phyloP scores from a whole-genome alignment of 1,140 invertebrate genomes.

The Heliconius nattereri region DNA sequence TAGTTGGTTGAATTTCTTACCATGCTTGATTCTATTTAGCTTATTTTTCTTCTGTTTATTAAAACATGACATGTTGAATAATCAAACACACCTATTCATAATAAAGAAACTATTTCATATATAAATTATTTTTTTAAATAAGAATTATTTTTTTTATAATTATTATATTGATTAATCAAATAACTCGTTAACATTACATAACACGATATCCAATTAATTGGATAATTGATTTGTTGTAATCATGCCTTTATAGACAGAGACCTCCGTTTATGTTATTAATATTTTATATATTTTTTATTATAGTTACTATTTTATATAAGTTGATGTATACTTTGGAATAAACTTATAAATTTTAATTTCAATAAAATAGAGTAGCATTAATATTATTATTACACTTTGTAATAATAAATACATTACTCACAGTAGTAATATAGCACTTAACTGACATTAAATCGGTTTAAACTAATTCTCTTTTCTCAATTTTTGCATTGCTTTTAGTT shows the following conservation, averaged over 20 bases:
- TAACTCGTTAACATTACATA: background rate
- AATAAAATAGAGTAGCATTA: background rate
- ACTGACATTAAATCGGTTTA: background rate
- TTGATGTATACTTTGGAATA: background rate
- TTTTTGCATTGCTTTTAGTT: too few relatives aligned
- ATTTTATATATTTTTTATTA: background rate
- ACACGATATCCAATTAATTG: background rate
- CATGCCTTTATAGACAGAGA: background rate
- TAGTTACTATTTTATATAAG: background rate
- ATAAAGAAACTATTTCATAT: background rate
- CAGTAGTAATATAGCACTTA: background rate
- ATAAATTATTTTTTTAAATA: background rate
- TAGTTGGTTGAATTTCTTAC: background rate
- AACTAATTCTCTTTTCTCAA: background rate
- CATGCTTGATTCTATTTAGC: background rate
- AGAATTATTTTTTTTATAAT: background rate
- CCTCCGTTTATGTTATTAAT: background rate
- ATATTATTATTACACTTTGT: background rate
- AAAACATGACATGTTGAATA: too few relatives aligned
- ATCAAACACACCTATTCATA: background rate
- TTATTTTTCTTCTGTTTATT: too few relatives aligned
- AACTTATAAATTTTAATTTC: background rate
- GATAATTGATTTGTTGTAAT: background rate
- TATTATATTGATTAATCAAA: background rate
- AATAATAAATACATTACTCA: background rate